Evolutionary conservation across 2,113 vertebrate genomes (phyloP).

Genomic region (Enhydra lutris): DNA sequence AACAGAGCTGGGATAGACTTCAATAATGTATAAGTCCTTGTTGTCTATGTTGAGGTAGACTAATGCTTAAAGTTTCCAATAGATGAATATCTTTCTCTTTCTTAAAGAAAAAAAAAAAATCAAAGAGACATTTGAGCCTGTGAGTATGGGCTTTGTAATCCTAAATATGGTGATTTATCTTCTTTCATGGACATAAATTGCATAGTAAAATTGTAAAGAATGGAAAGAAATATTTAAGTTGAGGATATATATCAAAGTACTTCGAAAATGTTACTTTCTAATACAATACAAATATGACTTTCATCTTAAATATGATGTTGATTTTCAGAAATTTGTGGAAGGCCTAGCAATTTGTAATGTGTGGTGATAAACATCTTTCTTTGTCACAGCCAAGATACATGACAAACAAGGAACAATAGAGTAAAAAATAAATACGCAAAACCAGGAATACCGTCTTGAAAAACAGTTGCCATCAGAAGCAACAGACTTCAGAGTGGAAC

Average conservation of each 20-base stretch:
- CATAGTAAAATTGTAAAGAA: neutral
- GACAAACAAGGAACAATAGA: neutral
- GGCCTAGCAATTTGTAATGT: neutral
- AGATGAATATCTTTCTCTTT: neutral
- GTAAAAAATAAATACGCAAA: neutral
- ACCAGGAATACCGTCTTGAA: neutral
- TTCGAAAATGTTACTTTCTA: neutral
- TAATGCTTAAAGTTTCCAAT: neutral
- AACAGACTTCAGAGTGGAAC: neutral
- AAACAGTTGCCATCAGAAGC: neutral
- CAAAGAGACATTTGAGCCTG: neutral
- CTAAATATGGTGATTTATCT: neutral
- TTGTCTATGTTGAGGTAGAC: neutral
- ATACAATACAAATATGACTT: neutral
- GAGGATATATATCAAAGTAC: neutral
- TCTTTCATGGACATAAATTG: neutral
- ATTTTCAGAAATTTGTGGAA: neutral
- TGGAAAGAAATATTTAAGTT: neutral
- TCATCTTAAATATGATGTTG: neutral
- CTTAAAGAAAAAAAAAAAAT: neutral
- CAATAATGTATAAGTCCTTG: neutral
- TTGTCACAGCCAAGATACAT: neutral
- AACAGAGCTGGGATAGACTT: neutral
- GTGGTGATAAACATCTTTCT: neutral
- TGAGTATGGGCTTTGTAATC: neutral